phyloP scores from a whole-genome alignment of 2,888 invertebrate species.

The Pegoplata infirma region DNA sequence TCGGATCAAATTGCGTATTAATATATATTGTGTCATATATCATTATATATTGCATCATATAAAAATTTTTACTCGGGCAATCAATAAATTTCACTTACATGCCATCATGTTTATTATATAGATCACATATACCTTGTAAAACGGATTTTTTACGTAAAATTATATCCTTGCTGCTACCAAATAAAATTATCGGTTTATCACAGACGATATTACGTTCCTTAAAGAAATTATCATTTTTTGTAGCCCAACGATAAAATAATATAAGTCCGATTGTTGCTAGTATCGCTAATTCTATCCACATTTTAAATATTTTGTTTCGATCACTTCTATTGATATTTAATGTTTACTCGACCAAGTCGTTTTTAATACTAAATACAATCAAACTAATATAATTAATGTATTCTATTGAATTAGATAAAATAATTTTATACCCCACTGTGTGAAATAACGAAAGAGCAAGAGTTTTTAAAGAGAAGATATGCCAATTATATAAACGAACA shows the following conservation, averaged over 20 bases:
- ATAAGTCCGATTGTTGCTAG: conserved; percentile 9
- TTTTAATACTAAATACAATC: too few relatives aligned
- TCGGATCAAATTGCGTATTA: too few relatives aligned
- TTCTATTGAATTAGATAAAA: too few relatives aligned
- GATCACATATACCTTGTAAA: conserved; percentile 60
- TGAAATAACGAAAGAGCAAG: too few relatives aligned
- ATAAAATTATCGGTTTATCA: conserved; percentile 51
- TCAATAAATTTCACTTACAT: conserved; percentile 70
- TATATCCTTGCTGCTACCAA: conserved; percentile 59
- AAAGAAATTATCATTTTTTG: conserved; percentile 63
- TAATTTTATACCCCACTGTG: too few relatives aligned
- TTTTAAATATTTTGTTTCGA: conserved; percentile 7
- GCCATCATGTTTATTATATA: conserved; percentile 74
- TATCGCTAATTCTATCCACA: conserved; percentile 41
- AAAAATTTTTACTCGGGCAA: too few relatives aligned
- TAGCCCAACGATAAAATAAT: conserved; percentile 64
- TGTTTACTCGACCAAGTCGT: too few relatives aligned
- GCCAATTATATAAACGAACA: too few relatives aligned
- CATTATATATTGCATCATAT: too few relatives aligned
- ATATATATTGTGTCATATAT: too few relatives aligned
- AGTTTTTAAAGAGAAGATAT: too few relatives aligned
- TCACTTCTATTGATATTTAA: not conserved
- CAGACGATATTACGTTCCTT: conserved; percentile 61
- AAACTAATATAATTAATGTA: too few relatives aligned
- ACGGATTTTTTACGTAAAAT: conserved; percentile 77